Evolutionary conservation across 1,140 invertebrate species (phyloP).

Genomic region (Drepana arcuata): DNA sequence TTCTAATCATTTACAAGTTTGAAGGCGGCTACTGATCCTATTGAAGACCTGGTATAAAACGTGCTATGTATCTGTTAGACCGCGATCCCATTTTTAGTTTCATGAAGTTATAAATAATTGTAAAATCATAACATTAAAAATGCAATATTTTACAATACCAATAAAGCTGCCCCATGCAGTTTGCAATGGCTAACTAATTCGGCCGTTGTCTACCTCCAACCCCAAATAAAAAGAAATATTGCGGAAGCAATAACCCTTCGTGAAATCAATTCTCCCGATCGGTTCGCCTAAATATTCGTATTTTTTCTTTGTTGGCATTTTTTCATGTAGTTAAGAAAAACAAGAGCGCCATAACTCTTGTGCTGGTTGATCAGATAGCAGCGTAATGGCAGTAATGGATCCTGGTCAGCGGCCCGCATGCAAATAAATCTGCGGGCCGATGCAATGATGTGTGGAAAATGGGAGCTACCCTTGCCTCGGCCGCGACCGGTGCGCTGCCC

Average conservation of each 20-base stretch:
- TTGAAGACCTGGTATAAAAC: no score
- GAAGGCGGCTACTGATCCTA: no score
- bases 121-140: no score
- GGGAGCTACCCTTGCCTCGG: conserved; percentile 40
- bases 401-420: conserved; percentile 71
- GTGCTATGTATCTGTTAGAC: no score
- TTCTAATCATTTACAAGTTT: no score
- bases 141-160: not conserved
- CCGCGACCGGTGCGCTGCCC: conserved; percentile 11
- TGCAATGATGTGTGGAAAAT: conserved; percentile 71
- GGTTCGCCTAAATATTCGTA: conserved; percentile 35
- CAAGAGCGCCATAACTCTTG: conserved; percentile 64
- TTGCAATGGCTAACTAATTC: conserved; percentile 1
- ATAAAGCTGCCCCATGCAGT: no score
- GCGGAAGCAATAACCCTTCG: conserved; percentile 59
- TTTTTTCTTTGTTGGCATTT: conserved; percentile 44
- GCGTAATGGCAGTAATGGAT: conserved; percentile 69
- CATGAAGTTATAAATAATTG: no score
- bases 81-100: no score
- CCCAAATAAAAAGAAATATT: conserved; percentile 46
- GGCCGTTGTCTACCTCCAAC: conserved; percentile 18
- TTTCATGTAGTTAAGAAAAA: conserved; percentile 59
- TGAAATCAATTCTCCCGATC: conserved; percentile 25
- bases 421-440: conserved; percentile 69
- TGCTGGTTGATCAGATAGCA: conserved; percentile 64